A percentile compares a stretch with the other conserved stretches of the same genome.
These are phyloP conservation scores for Neomorphus geoffroyi DNA, from an alignment of 2,797 vertebrate genomes.

Conservation along the genomic window DNA sequence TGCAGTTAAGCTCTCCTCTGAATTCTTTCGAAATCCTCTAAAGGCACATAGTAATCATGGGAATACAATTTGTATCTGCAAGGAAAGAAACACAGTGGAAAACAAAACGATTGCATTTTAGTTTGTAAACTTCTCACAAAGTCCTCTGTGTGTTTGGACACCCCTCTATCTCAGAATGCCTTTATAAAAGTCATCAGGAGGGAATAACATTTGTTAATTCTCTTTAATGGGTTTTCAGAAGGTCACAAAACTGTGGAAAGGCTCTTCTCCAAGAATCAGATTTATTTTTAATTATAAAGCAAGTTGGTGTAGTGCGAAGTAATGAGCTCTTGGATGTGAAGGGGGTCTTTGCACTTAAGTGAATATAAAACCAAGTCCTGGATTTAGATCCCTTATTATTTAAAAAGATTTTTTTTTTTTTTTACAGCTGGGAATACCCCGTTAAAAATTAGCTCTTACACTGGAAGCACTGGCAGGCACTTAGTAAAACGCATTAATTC, in stretches of 20 bases:
- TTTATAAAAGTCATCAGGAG: neutral
- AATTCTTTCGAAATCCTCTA: neutral
- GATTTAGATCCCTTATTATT: conserved; percentile 19
- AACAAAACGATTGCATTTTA: neutral
- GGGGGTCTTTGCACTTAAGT: conserved; percentile 7
- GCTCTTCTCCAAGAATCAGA: neutral
- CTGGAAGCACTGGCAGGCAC: conserved; percentile 17
- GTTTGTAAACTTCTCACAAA: neutral
- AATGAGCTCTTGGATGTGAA: conserved; percentile 18
- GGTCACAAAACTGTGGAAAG: conserved; percentile 17
- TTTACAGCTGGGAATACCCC: conserved; percentile 1
- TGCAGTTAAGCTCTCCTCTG: neutral
- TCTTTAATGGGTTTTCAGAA: conserved; percentile 36
- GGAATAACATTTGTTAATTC: conserved; percentile 21
- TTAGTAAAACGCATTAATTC: conserved; percentile 61
- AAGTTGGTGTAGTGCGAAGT: neutral
- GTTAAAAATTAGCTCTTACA: conserved; percentile 26
- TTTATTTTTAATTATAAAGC: conserved; percentile 50
- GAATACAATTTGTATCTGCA: neutral
- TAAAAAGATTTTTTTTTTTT: neutral
- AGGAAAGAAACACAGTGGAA: neutral
- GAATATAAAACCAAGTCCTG: conserved; percentile 18
- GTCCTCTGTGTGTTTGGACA: neutral
- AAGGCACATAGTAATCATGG: neutral
- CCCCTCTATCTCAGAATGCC: neutral